Percentiles rank a stretch among this genome's conserved stretches.
Evolutionary conservation across 2,113 vertebrate genomes (phyloP).

Genomic region (Nesogale talazaci): DNA sequence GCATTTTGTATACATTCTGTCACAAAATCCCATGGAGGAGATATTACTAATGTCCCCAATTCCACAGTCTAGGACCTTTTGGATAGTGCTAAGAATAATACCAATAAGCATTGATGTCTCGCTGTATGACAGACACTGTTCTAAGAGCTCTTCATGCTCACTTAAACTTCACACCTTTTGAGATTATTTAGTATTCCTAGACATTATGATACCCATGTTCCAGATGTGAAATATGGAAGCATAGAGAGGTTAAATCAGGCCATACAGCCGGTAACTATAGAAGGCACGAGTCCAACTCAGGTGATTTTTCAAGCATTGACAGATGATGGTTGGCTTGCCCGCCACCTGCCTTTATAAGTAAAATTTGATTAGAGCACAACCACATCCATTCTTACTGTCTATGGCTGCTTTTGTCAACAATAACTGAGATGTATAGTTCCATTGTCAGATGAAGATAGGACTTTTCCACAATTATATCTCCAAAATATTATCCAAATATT

Average conservation of each 20-base stretch:
- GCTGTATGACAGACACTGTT: too few species aligned
- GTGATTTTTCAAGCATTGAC: neutral
- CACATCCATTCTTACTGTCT: neutral
- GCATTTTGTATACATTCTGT: neutral
- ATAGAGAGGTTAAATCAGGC: neutral
- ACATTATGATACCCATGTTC: neutral
- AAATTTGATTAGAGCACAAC: neutral
- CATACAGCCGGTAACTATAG: neutral
- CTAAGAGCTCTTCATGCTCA: neutral
- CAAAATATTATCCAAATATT: too few species aligned
- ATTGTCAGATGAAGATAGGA: too few species aligned
- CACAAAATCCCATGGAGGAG: too few species aligned
- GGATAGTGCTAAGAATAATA: too few species aligned
- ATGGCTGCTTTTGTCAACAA: neutral
- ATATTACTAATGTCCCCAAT: too few species aligned
- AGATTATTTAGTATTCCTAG: neutral
- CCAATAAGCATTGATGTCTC: too few species aligned
- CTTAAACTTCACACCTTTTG: neutral
- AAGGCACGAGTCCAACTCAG: neutral
- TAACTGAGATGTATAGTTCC: neutral
- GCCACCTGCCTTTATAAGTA: neutral
- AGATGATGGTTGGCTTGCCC: neutral
- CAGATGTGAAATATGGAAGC: neutral
- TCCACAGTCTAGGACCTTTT: too few species aligned
- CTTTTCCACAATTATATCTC: too few species aligned